phyloP scores from a whole-genome alignment of 2,888 invertebrate species.

The Hemithea aestivaria region DNA sequence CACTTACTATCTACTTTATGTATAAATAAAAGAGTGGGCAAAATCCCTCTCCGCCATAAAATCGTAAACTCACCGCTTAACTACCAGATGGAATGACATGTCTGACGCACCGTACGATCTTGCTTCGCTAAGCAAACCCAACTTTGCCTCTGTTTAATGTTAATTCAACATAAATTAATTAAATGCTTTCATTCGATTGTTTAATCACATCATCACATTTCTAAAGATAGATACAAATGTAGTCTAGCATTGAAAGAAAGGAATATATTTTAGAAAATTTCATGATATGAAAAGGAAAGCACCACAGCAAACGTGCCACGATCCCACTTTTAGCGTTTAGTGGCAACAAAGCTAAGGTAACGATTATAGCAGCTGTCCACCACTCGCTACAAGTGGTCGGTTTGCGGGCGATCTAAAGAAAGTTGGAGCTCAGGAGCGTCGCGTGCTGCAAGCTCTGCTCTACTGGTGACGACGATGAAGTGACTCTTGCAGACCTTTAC shows the following conservation, averaged over 20 bases:
- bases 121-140: constrained; percentile 68
- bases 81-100: constrained; percentile 74
- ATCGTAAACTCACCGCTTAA: constrained; percentile 75
- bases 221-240: too few species aligned
- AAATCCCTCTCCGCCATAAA: constrained; percentile 79
- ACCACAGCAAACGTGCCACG: constrained; percentile 3
- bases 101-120: constrained; percentile 55
- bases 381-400: background rate
- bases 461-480: constrained; percentile 31
- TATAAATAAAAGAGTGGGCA: constrained; percentile 67
- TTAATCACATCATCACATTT: too few species aligned
- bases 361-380: background rate
- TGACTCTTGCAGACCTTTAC: constrained; percentile 32
- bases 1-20: constrained; percentile 55
- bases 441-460: constrained; percentile 59
- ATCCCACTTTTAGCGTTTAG: background rate
- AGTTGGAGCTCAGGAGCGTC: constrained; percentile 64
- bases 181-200: too few species aligned
- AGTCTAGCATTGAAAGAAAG: too few species aligned
- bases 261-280: too few species aligned
- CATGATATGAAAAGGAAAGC: constrained; percentile 2
- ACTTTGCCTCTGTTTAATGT: constrained; percentile 15
- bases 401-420: constrained; percentile 16
- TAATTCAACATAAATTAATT: background rate
- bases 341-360: background rate